A percentile compares a stretch with the other conserved stretches of the same genome.
phyloP scores from a whole-genome alignment of 2,888 invertebrate genomes.

The Neuroscelio doddi region DNA sequence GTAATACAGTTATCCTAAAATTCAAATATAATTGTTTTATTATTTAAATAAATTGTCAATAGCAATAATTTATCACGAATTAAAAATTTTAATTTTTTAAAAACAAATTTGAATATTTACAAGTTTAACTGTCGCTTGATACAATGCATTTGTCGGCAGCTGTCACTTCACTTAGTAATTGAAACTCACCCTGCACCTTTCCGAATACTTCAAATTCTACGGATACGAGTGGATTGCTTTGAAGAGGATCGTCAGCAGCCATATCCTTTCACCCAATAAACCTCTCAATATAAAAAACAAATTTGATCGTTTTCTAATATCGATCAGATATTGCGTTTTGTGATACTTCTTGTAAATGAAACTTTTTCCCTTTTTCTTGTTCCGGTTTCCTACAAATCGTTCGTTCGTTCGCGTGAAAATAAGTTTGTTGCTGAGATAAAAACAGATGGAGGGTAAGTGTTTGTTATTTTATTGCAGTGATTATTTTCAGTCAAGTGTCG shows the following conservation, averaged over 20 bases:
- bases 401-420: slow-evolving; percentile 25
- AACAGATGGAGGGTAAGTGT: too few species aligned
- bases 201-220: slow-evolving; percentile 94
- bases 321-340: too few species aligned
- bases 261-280: too few species aligned
- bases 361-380: not conserved
- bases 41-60: too few species aligned
- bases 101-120: too few species aligned
- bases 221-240: slow-evolving; percentile 78
- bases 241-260: slow-evolving; percentile 56
- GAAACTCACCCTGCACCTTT: slow-evolving; percentile 86
- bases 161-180: slow-evolving; percentile 7
- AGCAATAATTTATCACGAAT: too few species aligned
- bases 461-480: slow-evolving; percentile 1
- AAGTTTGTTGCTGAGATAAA: too few species aligned
- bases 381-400: slow-evolving; percentile 2
- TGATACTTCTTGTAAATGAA: too few species aligned
- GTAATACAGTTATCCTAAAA: not conserved
- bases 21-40: too few species aligned
- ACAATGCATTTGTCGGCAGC: not conserved
- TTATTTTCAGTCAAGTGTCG: slow-evolving; percentile 13
- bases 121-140: not conserved
- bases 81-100: too few species aligned
- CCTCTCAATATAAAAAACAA: too few species aligned
- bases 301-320: too few species aligned